These are phyloP conservation scores for Tachystola acroxantha DNA, from an alignment of 2,888 invertebrate genomes.

Conservation along the genomic window DNA sequence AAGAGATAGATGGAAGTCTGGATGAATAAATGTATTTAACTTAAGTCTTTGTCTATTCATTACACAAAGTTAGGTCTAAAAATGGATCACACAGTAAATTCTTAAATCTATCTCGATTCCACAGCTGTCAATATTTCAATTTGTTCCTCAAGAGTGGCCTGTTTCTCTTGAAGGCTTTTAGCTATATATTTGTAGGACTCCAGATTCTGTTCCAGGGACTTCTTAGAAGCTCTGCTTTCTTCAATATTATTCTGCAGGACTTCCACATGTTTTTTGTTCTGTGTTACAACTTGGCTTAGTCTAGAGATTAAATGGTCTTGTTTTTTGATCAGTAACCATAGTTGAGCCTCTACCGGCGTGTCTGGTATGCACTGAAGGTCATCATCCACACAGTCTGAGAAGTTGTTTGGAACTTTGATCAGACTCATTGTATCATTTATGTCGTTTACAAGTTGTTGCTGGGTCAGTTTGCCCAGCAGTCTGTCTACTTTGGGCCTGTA, in stretches of 20 bases:
- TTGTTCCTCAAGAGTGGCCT: constrained; percentile 65
- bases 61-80: too few relatives aligned
- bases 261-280: constrained; percentile 54
- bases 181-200: constrained; percentile 61
- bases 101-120: constrained; percentile 45
- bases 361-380: constrained; percentile 45
- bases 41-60: too few relatives aligned
- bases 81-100: not conserved
- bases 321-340: constrained; percentile 63
- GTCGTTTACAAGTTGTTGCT: constrained; percentile 48
- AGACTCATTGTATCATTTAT: constrained; percentile 41
- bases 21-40: too few relatives aligned
- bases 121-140: constrained; percentile 65
- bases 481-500: constrained; percentile 35
- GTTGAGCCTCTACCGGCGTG: constrained; percentile 45
- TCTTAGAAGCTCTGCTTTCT: constrained; percentile 35
- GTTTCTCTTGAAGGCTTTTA: constrained; percentile 66
- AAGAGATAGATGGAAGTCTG: too few relatives aligned
- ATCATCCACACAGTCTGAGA: constrained; percentile 45
- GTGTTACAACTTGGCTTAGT: constrained; percentile 43
- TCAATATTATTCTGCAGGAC: constrained; percentile 45
- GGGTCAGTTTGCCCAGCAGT: constrained; percentile 40
- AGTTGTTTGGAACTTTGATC: constrained; percentile 47
- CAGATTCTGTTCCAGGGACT: constrained; percentile 46
- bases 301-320: constrained; percentile 56